Percentiles rank a stretch among this genome's conserved stretches.
Conservation (phyloP, 1,140 invertebrate species). For the Cheumatopsyche charites region DNA sequence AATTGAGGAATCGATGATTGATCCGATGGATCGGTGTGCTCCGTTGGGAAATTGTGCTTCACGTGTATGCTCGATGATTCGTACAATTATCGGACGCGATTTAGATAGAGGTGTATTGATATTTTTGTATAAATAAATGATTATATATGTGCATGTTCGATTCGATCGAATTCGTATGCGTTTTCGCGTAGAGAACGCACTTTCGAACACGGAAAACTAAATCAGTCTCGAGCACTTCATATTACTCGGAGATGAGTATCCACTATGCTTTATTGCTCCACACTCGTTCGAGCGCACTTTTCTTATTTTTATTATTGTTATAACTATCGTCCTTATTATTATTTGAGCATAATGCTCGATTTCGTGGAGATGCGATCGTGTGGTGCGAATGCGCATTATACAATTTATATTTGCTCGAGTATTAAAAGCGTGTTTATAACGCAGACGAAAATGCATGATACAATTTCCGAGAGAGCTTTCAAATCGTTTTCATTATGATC, state of each 20-base stretch:
- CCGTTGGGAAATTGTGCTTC: no score
- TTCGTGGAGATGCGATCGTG: slow-evolving; percentile 20
- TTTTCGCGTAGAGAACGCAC: slow-evolving; percentile 15
- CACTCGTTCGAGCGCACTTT: slow-evolving; percentile 31
- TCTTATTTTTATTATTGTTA: slow-evolving; percentile 35
- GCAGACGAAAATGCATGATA: neutral
- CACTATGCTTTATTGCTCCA: slow-evolving; percentile 39
- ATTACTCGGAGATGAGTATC: slow-evolving; percentile 41
- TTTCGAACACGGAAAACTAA: slow-evolving; percentile 33
- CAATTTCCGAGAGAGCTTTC: no score
- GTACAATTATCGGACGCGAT: no score
- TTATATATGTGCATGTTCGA: no score
- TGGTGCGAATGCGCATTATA: slow-evolving; percentile 8
- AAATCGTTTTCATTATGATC: no score
- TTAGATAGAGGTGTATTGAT: no score
- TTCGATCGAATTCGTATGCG: neutral
- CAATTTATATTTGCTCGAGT: slow-evolving; percentile 25
- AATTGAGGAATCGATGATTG: neutral
- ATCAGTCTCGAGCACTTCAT: slow-evolving; percentile 39
- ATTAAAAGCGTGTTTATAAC: neutral
- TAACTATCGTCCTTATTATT: slow-evolving; percentile 22
- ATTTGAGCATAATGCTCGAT: slow-evolving; percentile 29
- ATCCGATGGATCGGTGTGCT: no score
- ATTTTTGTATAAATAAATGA: no score
- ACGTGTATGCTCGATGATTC: no score